Percentiles rank a stretch among this genome's conserved stretches.
phyloP scores from a whole-genome alignment of 23 tunicate genomes.

The Trididemnum miniatum region DNA sequence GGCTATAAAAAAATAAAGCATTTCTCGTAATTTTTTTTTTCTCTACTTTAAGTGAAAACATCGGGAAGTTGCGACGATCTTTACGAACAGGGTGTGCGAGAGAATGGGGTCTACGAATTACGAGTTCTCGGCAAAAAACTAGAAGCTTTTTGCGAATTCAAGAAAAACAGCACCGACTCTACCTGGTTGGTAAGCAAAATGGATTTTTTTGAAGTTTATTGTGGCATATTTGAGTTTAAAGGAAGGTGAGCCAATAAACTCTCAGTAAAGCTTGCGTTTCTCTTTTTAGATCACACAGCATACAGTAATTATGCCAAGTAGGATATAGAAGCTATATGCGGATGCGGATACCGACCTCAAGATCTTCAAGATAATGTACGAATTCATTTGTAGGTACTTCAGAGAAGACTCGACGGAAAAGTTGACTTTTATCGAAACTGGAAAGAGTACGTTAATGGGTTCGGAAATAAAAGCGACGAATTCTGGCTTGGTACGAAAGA shows the following conservation, averaged over 20 bases:
- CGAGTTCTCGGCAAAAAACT: background rate
- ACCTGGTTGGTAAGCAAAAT: constrained; percentile 1
- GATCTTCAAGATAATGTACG: too few relatives aligned
- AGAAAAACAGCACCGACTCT: background rate
- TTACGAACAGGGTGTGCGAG: background rate
- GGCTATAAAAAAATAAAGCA: too few relatives aligned
- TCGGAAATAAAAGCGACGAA: constrained; percentile 1
- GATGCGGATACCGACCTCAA: too few relatives aligned
- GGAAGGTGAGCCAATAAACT: too few relatives aligned
- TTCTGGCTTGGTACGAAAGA: constrained; percentile 18
- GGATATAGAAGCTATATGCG: too few relatives aligned
- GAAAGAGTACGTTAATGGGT: background rate
- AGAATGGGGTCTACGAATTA: background rate
- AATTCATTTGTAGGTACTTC: constrained; percentile 20
- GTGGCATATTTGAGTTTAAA: too few relatives aligned
- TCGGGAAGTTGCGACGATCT: background rate
- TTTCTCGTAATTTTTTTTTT: too few relatives aligned
- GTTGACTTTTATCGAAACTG: constrained; percentile 15
- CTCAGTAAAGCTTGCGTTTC: too few relatives aligned
- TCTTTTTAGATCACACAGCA: too few relatives aligned
- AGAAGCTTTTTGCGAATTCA: background rate
- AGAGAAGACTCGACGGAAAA: background rate
- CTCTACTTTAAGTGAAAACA: background rate
- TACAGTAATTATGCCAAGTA: too few relatives aligned
- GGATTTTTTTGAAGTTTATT: too few relatives aligned